Evolutionary conservation across 2,888 invertebrate genomes (phyloP).

Genomic region (Drosophila diplacantha): DNA sequence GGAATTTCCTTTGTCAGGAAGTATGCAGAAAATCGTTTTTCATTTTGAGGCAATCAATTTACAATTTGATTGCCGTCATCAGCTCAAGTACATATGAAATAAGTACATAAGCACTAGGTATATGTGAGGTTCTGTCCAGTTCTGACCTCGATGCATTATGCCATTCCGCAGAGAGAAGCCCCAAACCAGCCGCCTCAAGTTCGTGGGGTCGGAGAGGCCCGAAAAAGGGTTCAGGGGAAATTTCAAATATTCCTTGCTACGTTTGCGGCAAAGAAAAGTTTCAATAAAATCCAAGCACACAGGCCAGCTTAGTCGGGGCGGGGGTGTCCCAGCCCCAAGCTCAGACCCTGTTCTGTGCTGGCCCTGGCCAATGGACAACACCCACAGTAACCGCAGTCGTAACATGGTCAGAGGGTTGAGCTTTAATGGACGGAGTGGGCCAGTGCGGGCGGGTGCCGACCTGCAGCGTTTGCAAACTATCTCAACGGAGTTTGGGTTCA

Average conservation of each 20-base stretch:
- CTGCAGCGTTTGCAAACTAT: constrained; percentile 67
- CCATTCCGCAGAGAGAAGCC: constrained; percentile 10
- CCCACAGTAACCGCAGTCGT: constrained; percentile 64
- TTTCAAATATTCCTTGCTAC: constrained; percentile 68
- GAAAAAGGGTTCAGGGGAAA: constrained; percentile 27
- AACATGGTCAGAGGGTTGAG: constrained; percentile 28
- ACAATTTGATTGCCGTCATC: constrained; percentile 9
- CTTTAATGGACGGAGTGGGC: background rate
- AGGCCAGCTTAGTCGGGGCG: constrained; percentile 42
- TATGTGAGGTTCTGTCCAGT: background rate
- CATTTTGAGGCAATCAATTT: constrained; percentile 8
- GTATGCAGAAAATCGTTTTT: background rate
- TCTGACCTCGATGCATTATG: constrained; percentile 24
- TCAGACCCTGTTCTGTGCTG: constrained; percentile 16
- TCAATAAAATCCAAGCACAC: constrained; percentile 65
- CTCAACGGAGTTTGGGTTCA: constrained; percentile 65
- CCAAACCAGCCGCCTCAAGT: background rate
- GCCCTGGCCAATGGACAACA: constrained; percentile 54
- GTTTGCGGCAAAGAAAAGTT: constrained; percentile 68
- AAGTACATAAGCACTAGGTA: background rate
- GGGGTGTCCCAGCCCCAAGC: constrained; percentile 8
- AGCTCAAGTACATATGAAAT: background rate
- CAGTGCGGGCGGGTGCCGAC: constrained; percentile 15
- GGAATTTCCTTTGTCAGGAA: background rate
- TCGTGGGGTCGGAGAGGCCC: background rate